Evolutionary conservation across 1,140 invertebrate species (phyloP).

Genomic region (Rhopalosiphum maidis): DNA sequence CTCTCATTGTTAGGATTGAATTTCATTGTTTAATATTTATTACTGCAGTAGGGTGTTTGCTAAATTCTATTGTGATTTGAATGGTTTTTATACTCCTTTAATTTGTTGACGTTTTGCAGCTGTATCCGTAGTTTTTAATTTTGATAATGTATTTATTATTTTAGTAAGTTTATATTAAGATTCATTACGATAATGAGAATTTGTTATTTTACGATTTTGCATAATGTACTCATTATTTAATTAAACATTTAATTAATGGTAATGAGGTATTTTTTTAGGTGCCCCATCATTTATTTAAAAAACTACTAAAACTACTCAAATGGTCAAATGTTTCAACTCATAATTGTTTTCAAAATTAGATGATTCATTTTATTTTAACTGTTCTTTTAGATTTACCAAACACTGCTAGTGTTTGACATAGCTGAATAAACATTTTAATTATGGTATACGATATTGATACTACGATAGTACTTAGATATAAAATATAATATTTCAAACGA

Average conservation of each 20-base stretch:
- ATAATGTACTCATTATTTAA: neutral
- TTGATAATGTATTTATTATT: neutral
- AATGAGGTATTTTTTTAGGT: neutral
- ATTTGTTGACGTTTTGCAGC: neutral
- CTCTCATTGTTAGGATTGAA: neutral
- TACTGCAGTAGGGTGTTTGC: neutral
- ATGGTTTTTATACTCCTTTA: neutral
- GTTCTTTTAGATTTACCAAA: neutral
- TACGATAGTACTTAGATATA: neutral
- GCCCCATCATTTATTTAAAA: neutral
- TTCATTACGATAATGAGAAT: neutral
- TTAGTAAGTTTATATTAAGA: neutral
- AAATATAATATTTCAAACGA: neutral
- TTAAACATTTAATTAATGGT: neutral
- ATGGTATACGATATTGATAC: neutral
- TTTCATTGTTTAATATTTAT: neutral
- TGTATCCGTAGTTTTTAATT: neutral
- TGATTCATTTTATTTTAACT: neutral
- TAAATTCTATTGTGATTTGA: neutral
- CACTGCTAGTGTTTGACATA: neutral
- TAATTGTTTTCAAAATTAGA: neutral
- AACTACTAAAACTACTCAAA: neutral
- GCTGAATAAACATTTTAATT: neutral
- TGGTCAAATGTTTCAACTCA: neutral
- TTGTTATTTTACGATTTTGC: neutral